Conservation (phyloP, 2,797 vertebrate genomes). For the Eurystomus glaucurus region DNA sequence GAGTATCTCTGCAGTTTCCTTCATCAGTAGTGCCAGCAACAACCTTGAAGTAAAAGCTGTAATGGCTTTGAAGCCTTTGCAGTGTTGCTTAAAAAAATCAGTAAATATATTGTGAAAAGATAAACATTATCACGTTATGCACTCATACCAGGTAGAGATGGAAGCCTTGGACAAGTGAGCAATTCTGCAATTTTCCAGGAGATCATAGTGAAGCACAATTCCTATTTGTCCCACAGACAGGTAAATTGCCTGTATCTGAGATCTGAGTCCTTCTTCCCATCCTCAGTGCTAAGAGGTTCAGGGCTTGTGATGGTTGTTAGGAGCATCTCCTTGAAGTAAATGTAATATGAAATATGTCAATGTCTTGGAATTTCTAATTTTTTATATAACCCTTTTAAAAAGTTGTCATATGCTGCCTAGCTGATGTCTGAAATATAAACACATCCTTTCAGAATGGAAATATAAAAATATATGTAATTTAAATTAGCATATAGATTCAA, state of each 20-base stretch:
- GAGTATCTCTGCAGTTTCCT: neutral
- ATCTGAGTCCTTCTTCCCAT: neutral
- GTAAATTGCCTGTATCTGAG: neutral
- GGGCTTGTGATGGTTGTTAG: neutral
- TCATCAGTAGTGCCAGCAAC: neutral
- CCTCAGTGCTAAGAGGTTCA: accelerated
- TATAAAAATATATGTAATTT: neutral
- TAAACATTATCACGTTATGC: neutral
- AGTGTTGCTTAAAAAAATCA: neutral
- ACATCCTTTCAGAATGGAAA: neutral
- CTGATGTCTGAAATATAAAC: neutral
- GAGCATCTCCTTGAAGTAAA: neutral
- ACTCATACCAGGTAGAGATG: neutral
- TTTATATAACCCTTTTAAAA: neutral
- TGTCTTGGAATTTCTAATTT: neutral
- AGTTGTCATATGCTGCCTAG: neutral
- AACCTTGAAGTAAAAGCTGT: neutral
- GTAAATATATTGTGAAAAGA: neutral
- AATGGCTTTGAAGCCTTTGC: neutral
- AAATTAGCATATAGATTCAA: conserved; percentile 26
- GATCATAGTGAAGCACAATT: neutral
- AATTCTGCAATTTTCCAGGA: neutral
- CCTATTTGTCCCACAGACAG: neutral
- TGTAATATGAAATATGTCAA: neutral
- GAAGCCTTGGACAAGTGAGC: neutral